Percentiles rank a stretch among this genome's conserved stretches.
These are phyloP conservation scores for Pasiphila rectangulata DNA, from an alignment of 2,888 invertebrate genomes.

Conservation along the genomic window DNA sequence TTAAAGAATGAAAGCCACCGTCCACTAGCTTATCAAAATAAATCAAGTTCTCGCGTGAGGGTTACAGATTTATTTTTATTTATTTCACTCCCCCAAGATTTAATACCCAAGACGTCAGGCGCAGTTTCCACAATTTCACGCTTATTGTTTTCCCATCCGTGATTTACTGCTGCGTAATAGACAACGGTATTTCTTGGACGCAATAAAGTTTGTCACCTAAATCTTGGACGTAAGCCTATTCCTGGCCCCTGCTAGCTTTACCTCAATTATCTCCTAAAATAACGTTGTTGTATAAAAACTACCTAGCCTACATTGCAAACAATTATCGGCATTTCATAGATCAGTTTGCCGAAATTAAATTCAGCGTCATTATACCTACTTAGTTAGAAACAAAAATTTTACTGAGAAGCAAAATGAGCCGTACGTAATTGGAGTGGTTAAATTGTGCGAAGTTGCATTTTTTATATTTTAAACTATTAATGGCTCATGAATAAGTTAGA, in stretches of 20 bases:
- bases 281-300: conserved; percentile 1
- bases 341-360: no score
- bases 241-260: conserved; percentile 24
- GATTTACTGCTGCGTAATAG: conserved; percentile 78
- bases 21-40: conserved; percentile 54
- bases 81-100: conserved; percentile 79
- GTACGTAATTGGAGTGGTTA: no score
- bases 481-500: not conserved
- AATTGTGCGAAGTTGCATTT: no score
- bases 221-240: conserved; percentile 75
- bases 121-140: conserved; percentile 81
- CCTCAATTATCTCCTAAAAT: conserved; percentile 25
- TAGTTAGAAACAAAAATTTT: not conserved
- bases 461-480: no score
- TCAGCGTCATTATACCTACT: no score
- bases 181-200: conserved; percentile 74
- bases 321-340: no score
- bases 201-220: conserved; percentile 80
- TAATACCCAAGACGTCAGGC: conserved; percentile 74
- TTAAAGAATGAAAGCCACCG: conserved; percentile 52
- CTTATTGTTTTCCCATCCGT: conserved; percentile 81
- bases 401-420: not conserved
- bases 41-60: conserved; percentile 72
- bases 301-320: no score
- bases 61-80: conserved; percentile 78